phyloP scores from a whole-genome alignment of 1,140 invertebrate genomes.

The Papilio xuthus region DNA sequence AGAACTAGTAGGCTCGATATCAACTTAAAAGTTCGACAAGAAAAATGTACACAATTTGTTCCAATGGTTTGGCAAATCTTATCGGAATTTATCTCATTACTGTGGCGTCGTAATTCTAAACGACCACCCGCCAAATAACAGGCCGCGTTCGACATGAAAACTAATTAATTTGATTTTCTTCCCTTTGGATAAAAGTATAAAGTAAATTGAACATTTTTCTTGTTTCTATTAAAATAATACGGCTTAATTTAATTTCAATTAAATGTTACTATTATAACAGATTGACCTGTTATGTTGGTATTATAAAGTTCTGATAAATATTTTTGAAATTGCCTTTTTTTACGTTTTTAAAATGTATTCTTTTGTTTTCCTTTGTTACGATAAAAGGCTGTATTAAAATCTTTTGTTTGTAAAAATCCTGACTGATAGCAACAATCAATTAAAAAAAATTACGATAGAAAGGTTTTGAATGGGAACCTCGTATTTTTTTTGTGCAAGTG shows the following conservation, averaged over 20 bases:
- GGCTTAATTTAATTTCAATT: too few species aligned
- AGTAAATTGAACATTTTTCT: background rate
- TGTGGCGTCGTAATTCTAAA: background rate
- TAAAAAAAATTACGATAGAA: background rate
- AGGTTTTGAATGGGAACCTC: constrained; percentile 1
- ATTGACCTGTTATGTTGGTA: too few species aligned
- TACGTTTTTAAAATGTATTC: background rate
- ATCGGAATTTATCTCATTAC: background rate
- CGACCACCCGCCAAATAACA: background rate
- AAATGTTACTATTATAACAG: too few species aligned
- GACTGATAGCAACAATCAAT: constrained; percentile 12
- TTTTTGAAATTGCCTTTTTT: too few species aligned
- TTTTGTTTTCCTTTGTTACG: background rate
- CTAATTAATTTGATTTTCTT: background rate
- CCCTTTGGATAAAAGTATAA: background rate
- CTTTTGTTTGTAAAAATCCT: background rate
- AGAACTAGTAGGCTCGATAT: background rate
- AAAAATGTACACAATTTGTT: background rate
- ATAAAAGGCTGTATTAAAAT: constrained; percentile 2
- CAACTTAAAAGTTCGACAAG: background rate
- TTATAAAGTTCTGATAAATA: too few species aligned
- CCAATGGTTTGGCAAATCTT: background rate
- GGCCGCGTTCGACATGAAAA: background rate
- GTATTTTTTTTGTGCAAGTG: background rate
- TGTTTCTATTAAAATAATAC: too few species aligned